phyloP scores from a whole-genome alignment of 1,140 invertebrate species.

The Drosophila persimilis region DNA sequence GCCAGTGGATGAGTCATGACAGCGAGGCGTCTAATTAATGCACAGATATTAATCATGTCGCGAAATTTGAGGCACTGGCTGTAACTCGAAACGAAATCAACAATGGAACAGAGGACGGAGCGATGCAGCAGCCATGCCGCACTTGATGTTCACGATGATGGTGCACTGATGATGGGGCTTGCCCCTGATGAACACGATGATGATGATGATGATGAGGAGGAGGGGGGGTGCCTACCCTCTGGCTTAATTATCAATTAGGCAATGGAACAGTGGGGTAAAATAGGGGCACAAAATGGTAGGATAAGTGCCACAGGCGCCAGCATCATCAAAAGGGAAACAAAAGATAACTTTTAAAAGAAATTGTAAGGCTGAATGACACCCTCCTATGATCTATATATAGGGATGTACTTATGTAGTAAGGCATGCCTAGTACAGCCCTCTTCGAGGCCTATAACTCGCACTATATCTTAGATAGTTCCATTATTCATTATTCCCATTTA shows the following conservation, averaged over 20 bases:
- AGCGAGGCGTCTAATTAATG: conserved; percentile 63
- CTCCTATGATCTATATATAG: no score
- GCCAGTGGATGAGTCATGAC: conserved; percentile 8
- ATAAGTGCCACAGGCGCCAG: conserved; percentile 11
- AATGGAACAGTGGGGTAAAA: conserved; percentile 1
- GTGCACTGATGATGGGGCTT: neutral
- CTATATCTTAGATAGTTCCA: no score
- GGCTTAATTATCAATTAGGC: conserved; percentile 47
- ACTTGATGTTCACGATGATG: conserved; percentile 17
- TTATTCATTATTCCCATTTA: no score
- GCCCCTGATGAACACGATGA: conserved; percentile 4
- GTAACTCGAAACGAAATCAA: conserved; percentile 53
- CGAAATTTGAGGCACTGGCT: conserved; percentile 36
- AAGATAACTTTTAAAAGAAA: no score
- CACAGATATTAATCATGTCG: conserved; percentile 65
- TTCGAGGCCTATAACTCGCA: no score
- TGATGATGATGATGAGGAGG: conserved; percentile 15
- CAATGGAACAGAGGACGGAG: conserved; percentile 14
- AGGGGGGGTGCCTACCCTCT: conserved; percentile 13
- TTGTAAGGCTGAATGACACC: no score
- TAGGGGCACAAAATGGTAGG: no score
- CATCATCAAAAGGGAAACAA: no score
- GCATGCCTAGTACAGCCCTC: no score
- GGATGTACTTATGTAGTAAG: no score
- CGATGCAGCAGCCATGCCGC: conserved; percentile 8